Evolutionary conservation across 2,113 vertebrate genomes (phyloP), one percentile per base, ranked within the genome.

Genomic region (Tringa solitaria): DNA sequence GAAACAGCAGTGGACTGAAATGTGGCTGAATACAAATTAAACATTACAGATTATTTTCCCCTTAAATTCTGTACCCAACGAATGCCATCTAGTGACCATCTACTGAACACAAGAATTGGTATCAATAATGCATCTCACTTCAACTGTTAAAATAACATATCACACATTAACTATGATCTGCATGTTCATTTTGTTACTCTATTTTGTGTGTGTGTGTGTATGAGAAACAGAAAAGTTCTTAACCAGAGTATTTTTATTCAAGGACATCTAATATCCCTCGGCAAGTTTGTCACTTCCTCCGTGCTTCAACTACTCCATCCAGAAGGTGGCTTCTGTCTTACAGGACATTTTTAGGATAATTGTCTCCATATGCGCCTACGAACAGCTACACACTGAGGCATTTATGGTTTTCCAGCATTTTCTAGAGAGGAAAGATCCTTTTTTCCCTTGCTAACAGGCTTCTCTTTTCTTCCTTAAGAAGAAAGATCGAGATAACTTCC

Each of bases 51-150:
- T 3, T 35, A 6, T 77, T 85, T 94, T 24, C 12, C n/a, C 37
- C 51, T 95, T 50, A 56, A 89, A 85, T 96, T 97, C 54, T 32
- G 39, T 72, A 94, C 95, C 94, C 92, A 96, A 84, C 96, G 94
- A 94, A 84, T 95, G 96, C 96, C 98, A 98, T 87, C 98, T 97
- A 97, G 96, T 96, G 98, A 86, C 84, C 94, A 41, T 15, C 28
- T 4, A 8, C 67, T 15, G 90, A 73, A 96, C 9, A 43, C 78
- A 73, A 77, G 23, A 30, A 33, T 14, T 7, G 69, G 46, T 35
- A 61, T n/a, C 27, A 50, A 27, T 2, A 56, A 39, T 0, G 41
- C 50, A 26, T 28, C 90, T 54, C 61, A 32, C 26, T 14, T n/a
- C 51, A 63, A 14, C 41, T 28, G 23, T 14, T 57, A n/a, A 7